These are phyloP conservation scores for Brachirus orientalis DNA, from an alignment of 2,113 vertebrate species.

Conservation along the genomic window DNA sequence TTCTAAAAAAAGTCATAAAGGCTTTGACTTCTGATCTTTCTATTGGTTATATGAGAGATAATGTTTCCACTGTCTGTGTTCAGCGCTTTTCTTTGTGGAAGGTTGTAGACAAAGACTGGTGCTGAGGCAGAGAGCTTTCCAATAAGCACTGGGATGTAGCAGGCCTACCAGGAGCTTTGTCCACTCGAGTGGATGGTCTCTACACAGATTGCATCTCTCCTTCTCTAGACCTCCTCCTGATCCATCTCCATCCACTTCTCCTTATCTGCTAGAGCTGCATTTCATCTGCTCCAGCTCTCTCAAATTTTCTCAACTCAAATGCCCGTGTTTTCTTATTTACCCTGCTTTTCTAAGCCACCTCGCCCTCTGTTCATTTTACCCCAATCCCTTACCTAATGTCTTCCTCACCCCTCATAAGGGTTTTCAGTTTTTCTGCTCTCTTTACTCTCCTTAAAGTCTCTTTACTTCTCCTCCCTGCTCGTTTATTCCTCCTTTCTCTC, in stretches of 20 bases:
- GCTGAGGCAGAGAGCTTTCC: constrained; percentile 41
- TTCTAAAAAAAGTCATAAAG: background rate
- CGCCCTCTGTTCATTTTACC: constrained; percentile 3
- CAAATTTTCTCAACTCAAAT: constrained; percentile 51
- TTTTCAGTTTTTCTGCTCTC: constrained; percentile 34
- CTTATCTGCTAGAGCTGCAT: constrained; percentile 53
- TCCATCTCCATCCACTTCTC: constrained; percentile 31
- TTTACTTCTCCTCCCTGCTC: constrained; percentile 39
- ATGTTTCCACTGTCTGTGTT: constrained; percentile 17
- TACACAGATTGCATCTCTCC: constrained; percentile 61
- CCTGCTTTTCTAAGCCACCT: constrained; percentile 32
- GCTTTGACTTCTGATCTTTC: constrained; percentile 9
- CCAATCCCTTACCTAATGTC: too few relatives aligned
- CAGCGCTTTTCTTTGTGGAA: constrained; percentile 3
- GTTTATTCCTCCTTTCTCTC: constrained; percentile 50
- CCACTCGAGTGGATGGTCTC: constrained; percentile 54
- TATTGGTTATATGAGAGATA: constrained; percentile 2
- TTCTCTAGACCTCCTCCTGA: constrained; percentile 32
- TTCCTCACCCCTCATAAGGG: background rate
- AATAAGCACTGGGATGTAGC: constrained; percentile 51
- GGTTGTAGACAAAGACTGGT: constrained; percentile 32
- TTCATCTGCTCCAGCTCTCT: constrained; percentile 48
- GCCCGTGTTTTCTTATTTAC: constrained; percentile 40
- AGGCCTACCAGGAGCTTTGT: constrained; percentile 47
- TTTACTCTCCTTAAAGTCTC: constrained; percentile 39